These are phyloP conservation scores for Ceramica pisi DNA, from an alignment of 2,888 invertebrate species.

Conservation along the genomic window DNA sequence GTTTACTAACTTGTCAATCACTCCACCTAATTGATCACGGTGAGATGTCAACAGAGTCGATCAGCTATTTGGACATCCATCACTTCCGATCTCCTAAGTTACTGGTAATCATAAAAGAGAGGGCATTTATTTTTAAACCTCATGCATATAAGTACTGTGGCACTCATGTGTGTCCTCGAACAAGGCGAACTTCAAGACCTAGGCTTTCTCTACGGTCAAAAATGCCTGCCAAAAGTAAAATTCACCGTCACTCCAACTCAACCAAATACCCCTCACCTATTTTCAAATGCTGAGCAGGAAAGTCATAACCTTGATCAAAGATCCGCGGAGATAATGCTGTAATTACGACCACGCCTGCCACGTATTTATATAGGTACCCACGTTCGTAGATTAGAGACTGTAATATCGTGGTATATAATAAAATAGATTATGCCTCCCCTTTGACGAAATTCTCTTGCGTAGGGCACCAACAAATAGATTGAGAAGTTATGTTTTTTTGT, in stretches of 20 bases:
- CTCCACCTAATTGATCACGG: no score
- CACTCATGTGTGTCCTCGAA: no score
- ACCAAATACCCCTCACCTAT: slow-evolving; percentile 4
- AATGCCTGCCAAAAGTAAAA: neutral
- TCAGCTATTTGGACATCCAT: no score
- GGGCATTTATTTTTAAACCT: no score
- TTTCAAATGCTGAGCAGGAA: slow-evolving; percentile 37
- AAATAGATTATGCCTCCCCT: slow-evolving; percentile 37
- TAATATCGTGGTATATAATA: slow-evolving; percentile 48
- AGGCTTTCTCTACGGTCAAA: no score
- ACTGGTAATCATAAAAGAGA: no score
- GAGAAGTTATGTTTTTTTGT: neutral
- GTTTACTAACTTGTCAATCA: no score
- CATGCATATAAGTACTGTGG: no score
- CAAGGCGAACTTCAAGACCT: no score
- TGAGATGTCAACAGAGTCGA: no score
- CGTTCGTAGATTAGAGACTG: slow-evolving; percentile 34
- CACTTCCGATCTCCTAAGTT: no score
- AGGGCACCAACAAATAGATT: slow-evolving; percentile 20
- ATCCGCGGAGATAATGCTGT: slow-evolving; percentile 48
- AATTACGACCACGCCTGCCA: slow-evolving; percentile 40
- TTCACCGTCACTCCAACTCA: neutral
- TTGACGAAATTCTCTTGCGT: slow-evolving; percentile 11
- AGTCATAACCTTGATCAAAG: slow-evolving; percentile 50
- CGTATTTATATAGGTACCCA: slow-evolving; percentile 9